A percentile compares a stretch with the other conserved stretches of the same genome.
Conservation (phyloP, 2,888 invertebrate species). For the Fragum whitleyi region DNA sequence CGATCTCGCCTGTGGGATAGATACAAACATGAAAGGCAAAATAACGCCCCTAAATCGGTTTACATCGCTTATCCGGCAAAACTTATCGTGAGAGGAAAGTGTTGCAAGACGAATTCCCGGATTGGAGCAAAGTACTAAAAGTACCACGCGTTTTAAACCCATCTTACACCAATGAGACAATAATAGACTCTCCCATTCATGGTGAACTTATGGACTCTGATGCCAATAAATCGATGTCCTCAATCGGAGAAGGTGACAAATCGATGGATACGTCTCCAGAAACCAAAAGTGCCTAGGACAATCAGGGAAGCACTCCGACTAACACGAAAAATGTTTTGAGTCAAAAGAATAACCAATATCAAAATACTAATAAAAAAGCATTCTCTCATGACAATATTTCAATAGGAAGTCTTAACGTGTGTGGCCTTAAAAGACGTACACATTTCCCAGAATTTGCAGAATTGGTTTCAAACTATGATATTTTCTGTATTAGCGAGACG, state of each 20-base stretch:
- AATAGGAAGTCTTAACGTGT: slow-evolving; percentile 12
- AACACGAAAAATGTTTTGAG: neutral
- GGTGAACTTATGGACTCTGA: neutral
- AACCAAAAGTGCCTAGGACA: neutral
- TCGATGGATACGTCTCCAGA: neutral
- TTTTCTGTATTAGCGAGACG: neutral
- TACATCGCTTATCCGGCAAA: too few relatives aligned
- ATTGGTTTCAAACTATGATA: neutral
- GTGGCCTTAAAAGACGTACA: slow-evolving; percentile 11
- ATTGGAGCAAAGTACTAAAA: neutral
- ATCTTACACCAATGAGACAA: neutral
- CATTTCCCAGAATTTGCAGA: slow-evolving; percentile 13
- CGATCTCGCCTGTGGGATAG: too few relatives aligned
- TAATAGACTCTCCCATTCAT: neutral
- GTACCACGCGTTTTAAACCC: neutral
- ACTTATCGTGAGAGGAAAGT: too few relatives aligned
- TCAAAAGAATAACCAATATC: neutral
- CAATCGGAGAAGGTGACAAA: neutral
- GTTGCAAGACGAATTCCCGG: neutral
- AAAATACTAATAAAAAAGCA: neutral
- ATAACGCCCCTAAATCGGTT: too few relatives aligned
- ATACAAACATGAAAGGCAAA: too few relatives aligned
- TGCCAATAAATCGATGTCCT: neutral
- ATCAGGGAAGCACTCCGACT: neutral
- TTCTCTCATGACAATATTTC: neutral